Evolutionary conservation across 2,797 vertebrate species (phyloP).

Genomic region (Semotilus atromaculatus): DNA sequence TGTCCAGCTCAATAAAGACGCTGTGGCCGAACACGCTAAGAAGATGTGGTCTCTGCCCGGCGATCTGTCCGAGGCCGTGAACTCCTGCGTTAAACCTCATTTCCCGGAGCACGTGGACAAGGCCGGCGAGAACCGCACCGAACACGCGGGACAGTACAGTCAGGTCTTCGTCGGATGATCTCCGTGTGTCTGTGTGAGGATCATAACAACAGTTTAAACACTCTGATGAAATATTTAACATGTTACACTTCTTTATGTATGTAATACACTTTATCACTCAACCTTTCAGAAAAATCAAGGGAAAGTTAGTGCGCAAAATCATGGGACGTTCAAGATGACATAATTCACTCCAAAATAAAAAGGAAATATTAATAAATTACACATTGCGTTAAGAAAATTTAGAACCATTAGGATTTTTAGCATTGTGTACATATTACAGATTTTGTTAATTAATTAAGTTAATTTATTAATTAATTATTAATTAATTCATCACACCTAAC

Average conservation of each 20-base stretch:
- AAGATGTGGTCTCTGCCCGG: constrained; percentile 77
- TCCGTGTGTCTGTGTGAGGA: too few species aligned
- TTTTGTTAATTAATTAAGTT: not conserved
- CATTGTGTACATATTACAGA: not conserved
- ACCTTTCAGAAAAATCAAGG: not conserved
- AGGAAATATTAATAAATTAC: not conserved
- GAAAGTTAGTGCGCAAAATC: not conserved
- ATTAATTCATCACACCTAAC: too few species aligned
- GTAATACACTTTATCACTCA: not conserved
- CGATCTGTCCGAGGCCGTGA: constrained; percentile 82
- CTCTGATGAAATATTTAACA: too few species aligned
- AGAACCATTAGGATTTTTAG: not conserved
- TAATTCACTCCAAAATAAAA: not conserved
- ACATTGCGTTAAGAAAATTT: not conserved
- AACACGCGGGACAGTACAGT: constrained; percentile 67
- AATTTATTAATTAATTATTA: too few species aligned
- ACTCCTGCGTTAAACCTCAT: constrained; percentile 72
- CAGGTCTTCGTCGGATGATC: constrained; percentile 77
- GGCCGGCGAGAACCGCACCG: constrained; percentile 58
- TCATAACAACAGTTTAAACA: too few species aligned
- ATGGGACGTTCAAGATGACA: not conserved
- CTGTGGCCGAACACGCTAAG: constrained; percentile 77
- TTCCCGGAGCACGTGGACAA: constrained; percentile 76
- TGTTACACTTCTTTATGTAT: too few species aligned
- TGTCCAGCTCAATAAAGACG: constrained; percentile 85